Evolutionary conservation across 1,140 invertebrate species (phyloP), one percentile per base, ranked within the genome.

Genomic region (Drosophila simulans): DNA sequence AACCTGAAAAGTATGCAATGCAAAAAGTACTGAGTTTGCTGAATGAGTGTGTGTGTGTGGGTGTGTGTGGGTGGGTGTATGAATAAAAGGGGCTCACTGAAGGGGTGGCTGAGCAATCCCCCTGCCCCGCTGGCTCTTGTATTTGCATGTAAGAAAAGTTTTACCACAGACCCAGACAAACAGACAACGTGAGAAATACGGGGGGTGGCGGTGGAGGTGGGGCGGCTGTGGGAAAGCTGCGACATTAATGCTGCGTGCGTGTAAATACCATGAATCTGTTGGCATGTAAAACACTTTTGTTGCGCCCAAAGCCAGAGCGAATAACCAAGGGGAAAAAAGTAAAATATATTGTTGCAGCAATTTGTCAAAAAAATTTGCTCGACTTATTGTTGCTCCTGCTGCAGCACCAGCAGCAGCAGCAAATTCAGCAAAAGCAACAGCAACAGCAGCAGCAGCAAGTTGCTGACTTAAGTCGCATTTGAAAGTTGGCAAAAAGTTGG

Each of bases 251-350:
- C 83, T 89, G 70, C 84, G 83, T 86, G 83, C 83, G 83, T 86
- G 84, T 81, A 86, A 89, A 86, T 86, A 89, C 83, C 83, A 86
- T 88, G 83, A 86, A 86, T 86, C 83, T 86, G 83, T 88, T 88
- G 83, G 83, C 83, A 86, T 86, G 83, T 86, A 86, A 86, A 86
- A 86, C 83, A 86, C 83, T 83, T 83, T 86, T 86, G 83, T 88
- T 83, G 79, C 83, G 83, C 83, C 79, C 83, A 88, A 89, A 86
- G 83, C 83, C 76, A 62, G 60, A 53, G 69, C 43, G 57, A 74
- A 46, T 51, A 56, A 46, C 52, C 34, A 49, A 20, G 45, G 55
- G 70, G 65, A 73, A 54, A 70, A 76, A 77, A 70, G 80, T 69
- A 80, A 72, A 79, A 78, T 68, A 77, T 77, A 70, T 77, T 86